Evolutionary conservation across 2,797 vertebrate species (phyloP), one percentile per base, ranked within the genome.

Genomic region (Eulemur albifrons): DNA sequence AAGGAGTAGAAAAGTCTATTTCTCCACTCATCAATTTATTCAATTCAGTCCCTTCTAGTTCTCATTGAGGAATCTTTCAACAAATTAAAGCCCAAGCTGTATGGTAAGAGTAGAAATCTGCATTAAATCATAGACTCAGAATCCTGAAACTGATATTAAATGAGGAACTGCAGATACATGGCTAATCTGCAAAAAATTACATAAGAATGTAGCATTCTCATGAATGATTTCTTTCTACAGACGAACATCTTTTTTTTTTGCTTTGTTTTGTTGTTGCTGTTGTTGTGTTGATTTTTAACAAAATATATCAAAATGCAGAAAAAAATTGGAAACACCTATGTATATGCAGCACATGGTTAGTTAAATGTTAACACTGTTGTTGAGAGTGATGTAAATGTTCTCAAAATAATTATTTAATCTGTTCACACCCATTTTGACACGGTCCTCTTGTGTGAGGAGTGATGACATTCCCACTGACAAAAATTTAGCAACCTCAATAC

Each of bases 391-490:
- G 10, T 15, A 65, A 23, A 75, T 61, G 10, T 86, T 89, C 65
- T 95, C 25, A 81, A 73, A 93, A 77, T 54, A 91, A 92, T 90
- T 38, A 59, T 77, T 88, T 84, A 57, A 84, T 40, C 21, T 72
- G 23, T 77, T 87, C 32, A 48, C 14, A 86, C 5, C 7, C 45
- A 38, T 88, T 90, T 85, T 54, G 30, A 89, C 79, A 72, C 3
- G 4, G 32, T 20, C 4, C 10, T 88, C 35, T 79, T 27, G 2
- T 84, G 77, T 96, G 84, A 95, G 38, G 11, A 92, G 45, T 30
- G 69, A 92, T 82, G 83, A 59, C 84, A 85, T 81, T 65, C 20
- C 17, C 6, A 25, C 81, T 96, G 94, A 76, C 76, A 95, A 82
- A 38, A 88, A 72, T 17, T 70, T 93, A 88, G 50, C 1, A 0